Conservation (phyloP, 2,797 vertebrate species). For the Poliocrania exsul region DNA sequence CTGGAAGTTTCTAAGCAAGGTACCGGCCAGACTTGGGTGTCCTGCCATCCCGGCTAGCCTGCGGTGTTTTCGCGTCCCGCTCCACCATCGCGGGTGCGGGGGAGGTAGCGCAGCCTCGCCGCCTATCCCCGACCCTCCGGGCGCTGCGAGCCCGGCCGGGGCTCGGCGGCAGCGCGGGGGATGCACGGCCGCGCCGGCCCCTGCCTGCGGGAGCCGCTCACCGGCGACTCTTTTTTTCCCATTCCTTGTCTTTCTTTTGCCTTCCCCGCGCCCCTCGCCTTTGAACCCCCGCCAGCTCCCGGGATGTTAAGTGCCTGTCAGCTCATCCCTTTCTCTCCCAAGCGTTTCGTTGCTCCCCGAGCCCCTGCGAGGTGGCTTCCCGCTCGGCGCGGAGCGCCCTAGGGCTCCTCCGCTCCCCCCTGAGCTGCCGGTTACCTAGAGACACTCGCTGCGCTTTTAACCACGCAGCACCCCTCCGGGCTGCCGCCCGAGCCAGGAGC, state of each 20-base stretch:
- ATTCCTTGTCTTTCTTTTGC: neutral
- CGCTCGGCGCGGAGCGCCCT: neutral
- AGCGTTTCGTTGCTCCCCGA: neutral
- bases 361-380: neutral
- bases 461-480: constrained; percentile 83
- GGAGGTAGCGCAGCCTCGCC: neutral
- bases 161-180: neutral
- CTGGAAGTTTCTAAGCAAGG: neutral
- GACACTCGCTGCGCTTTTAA: constrained; percentile 86
- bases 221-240: neutral
- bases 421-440: constrained; percentile 87
- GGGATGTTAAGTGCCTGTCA: neutral
- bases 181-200: neutral
- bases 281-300: neutral
- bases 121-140: neutral
- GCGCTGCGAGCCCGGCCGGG: neutral
- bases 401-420: neutral
- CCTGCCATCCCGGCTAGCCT: neutral
- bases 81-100: neutral
- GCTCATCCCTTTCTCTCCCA: neutral
- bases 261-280: neutral
- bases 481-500: constrained; percentile 79
- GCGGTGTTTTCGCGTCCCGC: neutral
- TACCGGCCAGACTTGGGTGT: neutral
- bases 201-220: neutral